phyloP scores from a whole-genome alignment of 2,888 invertebrate species.

The Hedya salicella region DNA sequence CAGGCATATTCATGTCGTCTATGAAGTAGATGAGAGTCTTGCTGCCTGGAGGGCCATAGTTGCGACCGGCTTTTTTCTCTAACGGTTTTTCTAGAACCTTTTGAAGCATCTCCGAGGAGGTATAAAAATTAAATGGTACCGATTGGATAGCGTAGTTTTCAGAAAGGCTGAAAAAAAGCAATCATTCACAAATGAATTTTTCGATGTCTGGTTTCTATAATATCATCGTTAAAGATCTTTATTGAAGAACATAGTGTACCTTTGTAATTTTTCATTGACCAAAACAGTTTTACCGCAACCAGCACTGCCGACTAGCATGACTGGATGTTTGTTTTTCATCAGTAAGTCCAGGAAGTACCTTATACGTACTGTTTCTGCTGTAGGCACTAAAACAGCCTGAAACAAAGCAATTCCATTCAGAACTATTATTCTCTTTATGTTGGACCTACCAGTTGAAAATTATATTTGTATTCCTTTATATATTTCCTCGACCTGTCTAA shows the following conservation, averaged over 20 bases:
- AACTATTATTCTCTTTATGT: not conserved
- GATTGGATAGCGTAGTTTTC: conserved; percentile 96
- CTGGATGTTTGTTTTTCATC: conserved; percentile 94
- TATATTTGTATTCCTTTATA: too few species aligned
- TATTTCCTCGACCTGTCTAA: too few species aligned
- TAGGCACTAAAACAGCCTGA: conserved; percentile 95
- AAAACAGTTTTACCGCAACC: conserved; percentile 97
- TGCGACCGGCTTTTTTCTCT: conserved; percentile 98
- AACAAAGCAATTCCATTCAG: conserved; percentile 48
- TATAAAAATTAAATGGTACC: conserved; percentile 98
- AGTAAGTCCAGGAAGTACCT: conserved; percentile 95
- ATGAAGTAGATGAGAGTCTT: conserved; percentile 97
- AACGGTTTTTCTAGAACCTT: conserved; percentile 96
- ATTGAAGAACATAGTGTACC: conserved; percentile 56
- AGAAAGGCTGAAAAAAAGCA: conserved; percentile 83
- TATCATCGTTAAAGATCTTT: not conserved
- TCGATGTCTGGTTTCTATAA: not conserved
- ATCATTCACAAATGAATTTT: not conserved
- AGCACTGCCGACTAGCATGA: conserved; percentile 97
- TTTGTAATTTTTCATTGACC: conserved; percentile 88
- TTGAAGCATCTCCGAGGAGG: conserved; percentile 96
- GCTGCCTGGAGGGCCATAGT: conserved; percentile 97
- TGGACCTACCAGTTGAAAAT: not conserved
- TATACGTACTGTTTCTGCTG: conserved; percentile 95
- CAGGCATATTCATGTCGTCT: conserved; percentile 99